These are phyloP conservation scores for Cottoperca gobio DNA, from an alignment of 2,797 vertebrate species.

Conservation along the genomic window DNA sequence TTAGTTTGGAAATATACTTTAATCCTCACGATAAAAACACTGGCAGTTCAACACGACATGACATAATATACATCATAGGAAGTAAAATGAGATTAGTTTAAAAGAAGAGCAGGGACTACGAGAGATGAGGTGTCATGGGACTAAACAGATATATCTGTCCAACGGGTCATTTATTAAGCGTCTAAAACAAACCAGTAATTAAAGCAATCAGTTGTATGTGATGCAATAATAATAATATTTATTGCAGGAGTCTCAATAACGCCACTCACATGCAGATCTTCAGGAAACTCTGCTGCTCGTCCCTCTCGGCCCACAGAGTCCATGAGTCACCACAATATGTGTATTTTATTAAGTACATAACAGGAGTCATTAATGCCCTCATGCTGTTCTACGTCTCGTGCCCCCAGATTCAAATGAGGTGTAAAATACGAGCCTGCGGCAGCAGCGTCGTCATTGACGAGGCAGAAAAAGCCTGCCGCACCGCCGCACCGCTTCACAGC, in stretches of 20 bases:
- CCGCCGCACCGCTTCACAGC: conserved; percentile 6
- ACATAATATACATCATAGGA: too few species aligned
- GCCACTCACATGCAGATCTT: background rate
- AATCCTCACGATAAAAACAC: too few species aligned
- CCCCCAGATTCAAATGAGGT: conserved; percentile 64
- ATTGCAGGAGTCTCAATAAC: background rate
- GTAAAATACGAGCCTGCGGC: conserved; percentile 53
- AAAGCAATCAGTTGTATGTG: background rate
- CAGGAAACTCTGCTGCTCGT: background rate
- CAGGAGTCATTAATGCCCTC: conserved; percentile 40
- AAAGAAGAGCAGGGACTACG: too few species aligned
- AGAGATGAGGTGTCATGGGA: too few species aligned
- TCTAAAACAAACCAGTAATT: background rate
- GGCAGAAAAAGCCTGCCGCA: conserved; percentile 18
- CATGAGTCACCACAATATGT: conserved; percentile 13
- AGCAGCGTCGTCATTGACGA: conserved; percentile 26
- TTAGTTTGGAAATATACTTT: too few species aligned
- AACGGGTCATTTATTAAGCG: too few species aligned
- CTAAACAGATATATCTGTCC: too few species aligned
- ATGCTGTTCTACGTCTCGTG: conserved; percentile 53
- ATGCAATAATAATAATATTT: background rate
- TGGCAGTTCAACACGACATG: too few species aligned
- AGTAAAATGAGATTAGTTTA: too few species aligned
- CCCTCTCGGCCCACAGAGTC: background rate
- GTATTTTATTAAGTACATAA: conserved; percentile 32